Base-by-base conservation (phyloP, 2,797 vertebrate genomes). In the Crenichthys baileyi region DNA sequence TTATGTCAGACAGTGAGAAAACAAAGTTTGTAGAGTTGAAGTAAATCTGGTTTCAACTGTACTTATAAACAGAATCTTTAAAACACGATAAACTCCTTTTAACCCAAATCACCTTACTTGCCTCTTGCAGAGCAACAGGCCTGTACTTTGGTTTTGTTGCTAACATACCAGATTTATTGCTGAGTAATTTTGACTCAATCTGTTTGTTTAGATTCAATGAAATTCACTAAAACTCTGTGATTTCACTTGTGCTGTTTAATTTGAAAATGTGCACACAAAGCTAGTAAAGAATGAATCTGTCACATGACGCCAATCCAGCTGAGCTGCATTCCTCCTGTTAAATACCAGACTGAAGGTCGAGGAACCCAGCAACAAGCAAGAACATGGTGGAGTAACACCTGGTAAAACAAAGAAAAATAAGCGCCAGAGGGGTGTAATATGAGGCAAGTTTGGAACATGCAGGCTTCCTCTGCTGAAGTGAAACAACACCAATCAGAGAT, bases 301-400 rank as follows among this genome's bases (percentile, higher is more conserved):
- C 78, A 74, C 50, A 51, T 58, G 26, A 58, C 26, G 15, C 55
- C 51, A 46, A 56, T 44, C 60, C 50, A 67, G 60, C n/a, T 79
- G 77, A 65, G 60, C 61, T 58, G n/a, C 50, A 46, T 79, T 79
- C 39, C 50, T 68, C 6, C 11, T 55, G 46, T 15, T 63, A 31
- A 73, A 72, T 29, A 51, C 58, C 61, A 73, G n/a, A n/a, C 20
- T 55, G 29, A 63, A 72, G 7, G 22, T 60, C 26, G 53, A 78
- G 44, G n/a, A 60, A 72, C 55, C 15, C 13, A 9, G 56, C 29
- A 78, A 72, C 29, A 72, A 53, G 60, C 58, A 63, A 22, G 24
- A 44, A 73, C 67, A 70, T 26, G 67, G 44, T 48, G n/a, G 24
- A 58, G 24, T 20, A n/a, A 70, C 50, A 53, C 75, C 63, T 70